A percentile compares a stretch with the other conserved stretches of the same genome.
These are phyloP conservation scores for Neelides sp. DNA, from an alignment of 1,140 invertebrate species.

Conservation along the genomic window DNA sequence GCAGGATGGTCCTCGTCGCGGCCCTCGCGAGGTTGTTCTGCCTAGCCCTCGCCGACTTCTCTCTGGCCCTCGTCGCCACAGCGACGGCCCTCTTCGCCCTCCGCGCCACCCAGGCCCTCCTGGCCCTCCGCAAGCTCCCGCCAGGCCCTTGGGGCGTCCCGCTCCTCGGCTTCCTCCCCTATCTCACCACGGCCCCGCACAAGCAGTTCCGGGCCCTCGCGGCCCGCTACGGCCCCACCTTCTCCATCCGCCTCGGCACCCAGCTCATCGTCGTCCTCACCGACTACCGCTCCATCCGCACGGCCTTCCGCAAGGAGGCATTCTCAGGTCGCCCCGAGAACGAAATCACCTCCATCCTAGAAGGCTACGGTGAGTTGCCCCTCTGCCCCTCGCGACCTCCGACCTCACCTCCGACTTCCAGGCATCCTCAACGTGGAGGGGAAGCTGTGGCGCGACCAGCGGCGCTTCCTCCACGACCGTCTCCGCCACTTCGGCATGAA, in stretches of 20 bases:
- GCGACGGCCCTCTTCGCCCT: constrained; percentile 9
- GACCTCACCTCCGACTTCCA: too few relatives aligned
- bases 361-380: constrained; percentile 71
- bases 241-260: constrained; percentile 64
- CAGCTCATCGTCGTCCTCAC: constrained; percentile 70
- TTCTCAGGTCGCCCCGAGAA: constrained; percentile 72
- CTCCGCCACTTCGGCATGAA: constrained; percentile 82
- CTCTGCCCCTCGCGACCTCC: neutral
- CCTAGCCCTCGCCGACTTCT: constrained; percentile 10
- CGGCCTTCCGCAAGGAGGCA: constrained; percentile 68
- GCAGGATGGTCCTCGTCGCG: neutral
- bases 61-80: constrained; percentile 13
- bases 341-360: constrained; percentile 69
- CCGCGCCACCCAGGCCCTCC: constrained; percentile 16
- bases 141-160: constrained; percentile 76
- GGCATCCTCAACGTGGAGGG: constrained; percentile 85
- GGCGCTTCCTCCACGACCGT: constrained; percentile 76
- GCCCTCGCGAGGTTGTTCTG: neutral
- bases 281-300: constrained; percentile 67
- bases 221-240: constrained; percentile 62
- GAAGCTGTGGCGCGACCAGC: constrained; percentile 78
- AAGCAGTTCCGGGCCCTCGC: constrained; percentile 60
- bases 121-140: constrained; percentile 41
- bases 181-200: constrained; percentile 60
- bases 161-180: constrained; percentile 65